Conservation (phyloP, 2,113 vertebrate genomes). For the Himantopus leucocephalus region DNA sequence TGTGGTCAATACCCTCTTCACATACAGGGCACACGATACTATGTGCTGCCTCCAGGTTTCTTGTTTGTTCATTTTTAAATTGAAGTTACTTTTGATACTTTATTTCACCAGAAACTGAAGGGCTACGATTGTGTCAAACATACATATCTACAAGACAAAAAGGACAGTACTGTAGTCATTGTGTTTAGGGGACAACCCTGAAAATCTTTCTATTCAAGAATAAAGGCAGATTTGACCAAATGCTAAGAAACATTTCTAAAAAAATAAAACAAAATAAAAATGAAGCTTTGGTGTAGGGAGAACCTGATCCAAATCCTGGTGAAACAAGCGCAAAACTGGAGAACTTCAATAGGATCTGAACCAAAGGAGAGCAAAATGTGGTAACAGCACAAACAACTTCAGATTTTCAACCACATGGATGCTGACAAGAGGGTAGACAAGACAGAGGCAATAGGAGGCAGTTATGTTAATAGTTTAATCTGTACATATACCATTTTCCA, state of each 20-base stretch:
- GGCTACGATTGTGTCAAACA: not conserved
- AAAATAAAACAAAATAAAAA: not conserved
- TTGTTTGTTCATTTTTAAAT: not conserved
- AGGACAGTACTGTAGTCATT: not conserved
- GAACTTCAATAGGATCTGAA: not conserved
- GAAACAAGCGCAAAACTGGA: not conserved
- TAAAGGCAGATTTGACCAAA: not conserved
- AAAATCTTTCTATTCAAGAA: not conserved
- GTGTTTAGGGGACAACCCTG: not conserved
- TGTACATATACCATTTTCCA: conserved; percentile 76
- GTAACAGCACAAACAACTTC: fast-evolving
- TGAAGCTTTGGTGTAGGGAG: not conserved
- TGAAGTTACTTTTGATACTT: not conserved
- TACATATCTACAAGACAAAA: fast-evolving
- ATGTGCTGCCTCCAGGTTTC: not conserved
- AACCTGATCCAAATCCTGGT: not conserved
- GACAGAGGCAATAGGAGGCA: conserved; percentile 22
- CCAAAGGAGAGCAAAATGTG: not conserved
- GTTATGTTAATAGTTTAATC: conserved; percentile 88
- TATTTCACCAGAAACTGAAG: not conserved
- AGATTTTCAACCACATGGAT: not conserved
- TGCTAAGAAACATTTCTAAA: not conserved
- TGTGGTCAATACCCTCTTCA: not conserved
- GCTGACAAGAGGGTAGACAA: not conserved
- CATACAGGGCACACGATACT: fast-evolving